Evolutionary conservation across 2,113 vertebrate species (phyloP).

Genomic region (Chlamydotis undulata): DNA sequence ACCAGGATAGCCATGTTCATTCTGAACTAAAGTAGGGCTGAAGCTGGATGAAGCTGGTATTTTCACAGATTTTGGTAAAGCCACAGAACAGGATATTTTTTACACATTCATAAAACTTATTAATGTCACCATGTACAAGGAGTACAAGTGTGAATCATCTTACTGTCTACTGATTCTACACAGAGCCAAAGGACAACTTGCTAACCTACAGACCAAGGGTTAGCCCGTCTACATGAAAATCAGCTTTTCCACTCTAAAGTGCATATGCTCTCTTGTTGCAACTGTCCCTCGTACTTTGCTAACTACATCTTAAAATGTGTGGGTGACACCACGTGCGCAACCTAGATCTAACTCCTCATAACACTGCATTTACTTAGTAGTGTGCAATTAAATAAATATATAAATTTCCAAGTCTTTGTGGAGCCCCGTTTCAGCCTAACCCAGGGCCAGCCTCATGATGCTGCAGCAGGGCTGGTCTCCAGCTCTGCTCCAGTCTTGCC

Average conservation of each 20-base stretch:
- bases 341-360: neutral
- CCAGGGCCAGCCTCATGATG: rapidly evolving
- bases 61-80: neutral
- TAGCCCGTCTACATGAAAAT: neutral
- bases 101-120: neutral
- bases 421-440: neutral
- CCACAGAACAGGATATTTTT: neutral
- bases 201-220: neutral
- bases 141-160: neutral
- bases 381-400: neutral
- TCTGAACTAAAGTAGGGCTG: neutral
- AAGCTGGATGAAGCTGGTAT: neutral
- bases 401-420: neutral
- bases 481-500: neutral
- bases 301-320: neutral
- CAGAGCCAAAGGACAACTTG: neutral
- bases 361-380: neutral
- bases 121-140: neutral
- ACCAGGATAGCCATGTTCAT: neutral
- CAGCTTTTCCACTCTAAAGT: neutral
- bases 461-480: too few species aligned
- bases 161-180: neutral
- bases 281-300: neutral
- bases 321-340: neutral
- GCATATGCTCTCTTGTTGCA: neutral